Conservation (phyloP, 2,888 invertebrate genomes). For the Trachelus troglodyta region DNA sequence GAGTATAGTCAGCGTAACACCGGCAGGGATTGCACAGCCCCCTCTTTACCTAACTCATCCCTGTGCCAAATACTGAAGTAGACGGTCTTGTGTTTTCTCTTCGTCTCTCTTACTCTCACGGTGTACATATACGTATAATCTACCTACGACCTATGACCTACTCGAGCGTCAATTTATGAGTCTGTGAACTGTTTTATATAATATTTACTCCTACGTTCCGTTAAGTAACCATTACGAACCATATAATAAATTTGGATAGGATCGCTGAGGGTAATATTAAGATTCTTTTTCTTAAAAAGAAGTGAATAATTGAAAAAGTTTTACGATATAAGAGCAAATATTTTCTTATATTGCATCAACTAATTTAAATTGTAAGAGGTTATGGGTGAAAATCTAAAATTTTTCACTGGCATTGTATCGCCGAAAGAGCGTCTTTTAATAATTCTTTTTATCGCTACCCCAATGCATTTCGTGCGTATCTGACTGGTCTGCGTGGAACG, state of each 20-base stretch:
- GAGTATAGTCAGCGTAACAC: not conserved
- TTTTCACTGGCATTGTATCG: not conserved
- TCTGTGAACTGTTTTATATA: not conserved
- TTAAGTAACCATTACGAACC: not conserved
- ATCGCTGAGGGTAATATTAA: not conserved
- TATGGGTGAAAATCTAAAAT: no score
- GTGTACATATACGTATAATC: not conserved
- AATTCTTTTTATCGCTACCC: not conserved
- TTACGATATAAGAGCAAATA: not conserved
- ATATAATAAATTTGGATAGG: not conserved
- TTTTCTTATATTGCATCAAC: not conserved
- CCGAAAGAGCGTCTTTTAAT: not conserved
- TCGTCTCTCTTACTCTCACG: not conserved
- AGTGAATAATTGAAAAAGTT: not conserved
- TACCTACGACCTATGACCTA: not conserved
- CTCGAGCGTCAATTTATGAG: not conserved
- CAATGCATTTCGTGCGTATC: not conserved
- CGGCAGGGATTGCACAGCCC: not conserved
- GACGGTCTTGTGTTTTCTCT: conserved; percentile 9
- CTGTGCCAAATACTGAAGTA: conserved; percentile 8
- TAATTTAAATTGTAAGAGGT: not conserved
- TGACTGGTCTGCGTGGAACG: not conserved
- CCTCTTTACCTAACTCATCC: conserved; percentile 1
- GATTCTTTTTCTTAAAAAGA: not conserved
- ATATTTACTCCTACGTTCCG: not conserved